Percentiles rank a stretch among this genome's conserved stretches.
These are phyloP conservation scores for Vidua chalybeata DNA, from an alignment of 2,113 vertebrate species.

Conservation along the genomic window DNA sequence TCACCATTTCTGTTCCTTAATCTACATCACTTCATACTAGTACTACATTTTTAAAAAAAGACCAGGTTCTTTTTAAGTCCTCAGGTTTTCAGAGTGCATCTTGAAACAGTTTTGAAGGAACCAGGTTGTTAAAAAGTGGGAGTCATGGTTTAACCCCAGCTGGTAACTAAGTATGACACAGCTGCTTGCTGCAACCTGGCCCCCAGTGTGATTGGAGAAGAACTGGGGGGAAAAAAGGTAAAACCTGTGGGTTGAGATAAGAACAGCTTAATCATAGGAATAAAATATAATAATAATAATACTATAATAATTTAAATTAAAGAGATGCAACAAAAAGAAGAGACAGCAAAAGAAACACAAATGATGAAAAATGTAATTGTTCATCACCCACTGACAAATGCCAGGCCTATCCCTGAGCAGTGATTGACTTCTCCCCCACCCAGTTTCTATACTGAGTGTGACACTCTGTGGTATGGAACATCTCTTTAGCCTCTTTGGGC, in stretches of 20 bases:
- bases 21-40: not conserved
- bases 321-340: not conserved
- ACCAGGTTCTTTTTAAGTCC: not conserved
- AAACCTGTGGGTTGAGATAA: not conserved
- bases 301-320: not conserved
- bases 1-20: not conserved
- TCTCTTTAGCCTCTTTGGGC: not conserved
- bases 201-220: not conserved
- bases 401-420: not conserved
- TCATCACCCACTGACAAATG: fast-evolving
- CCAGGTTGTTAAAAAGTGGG: not conserved
- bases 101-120: not conserved
- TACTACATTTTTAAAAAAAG: not conserved
- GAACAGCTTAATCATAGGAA: not conserved
- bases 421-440: not conserved
- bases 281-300: not conserved
- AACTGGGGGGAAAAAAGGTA: not conserved
- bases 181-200: not conserved
- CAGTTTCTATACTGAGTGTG: not conserved
- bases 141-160: not conserved
- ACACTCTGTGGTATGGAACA: not conserved
- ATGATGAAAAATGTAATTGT: not conserved
- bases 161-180: not conserved
- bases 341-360: not conserved
- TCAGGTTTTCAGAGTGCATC: not conserved